Conservation (phyloP, 2,113 vertebrate genomes). For the Aphyosemion australe region DNA sequence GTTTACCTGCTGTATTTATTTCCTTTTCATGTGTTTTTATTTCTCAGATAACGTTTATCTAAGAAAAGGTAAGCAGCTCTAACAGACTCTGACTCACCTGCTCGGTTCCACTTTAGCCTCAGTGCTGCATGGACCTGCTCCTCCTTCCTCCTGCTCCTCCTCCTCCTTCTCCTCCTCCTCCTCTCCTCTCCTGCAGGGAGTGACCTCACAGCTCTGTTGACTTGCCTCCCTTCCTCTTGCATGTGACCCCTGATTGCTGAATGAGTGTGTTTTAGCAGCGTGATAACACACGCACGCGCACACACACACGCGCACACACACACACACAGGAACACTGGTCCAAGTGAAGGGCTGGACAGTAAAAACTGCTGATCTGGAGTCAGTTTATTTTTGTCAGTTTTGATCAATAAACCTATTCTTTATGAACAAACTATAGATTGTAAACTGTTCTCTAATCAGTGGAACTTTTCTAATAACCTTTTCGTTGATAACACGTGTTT, state of each 20-base stretch:
- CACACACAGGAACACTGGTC: not conserved
- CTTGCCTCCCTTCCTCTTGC: slow-evolving; percentile 43
- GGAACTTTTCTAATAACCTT: too few relatives aligned
- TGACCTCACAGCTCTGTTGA: slow-evolving; percentile 48
- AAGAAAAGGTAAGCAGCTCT: slow-evolving; percentile 82
- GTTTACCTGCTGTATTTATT: slow-evolving; percentile 74
- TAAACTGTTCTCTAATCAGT: too few relatives aligned
- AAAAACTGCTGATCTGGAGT: too few relatives aligned
- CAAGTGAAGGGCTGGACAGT: too few relatives aligned
- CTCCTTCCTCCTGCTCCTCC: slow-evolving; percentile 11
- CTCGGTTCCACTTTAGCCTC: slow-evolving; percentile 27
- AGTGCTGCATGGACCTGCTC: slow-evolving; percentile 49
- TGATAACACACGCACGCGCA: slow-evolving; percentile 20
- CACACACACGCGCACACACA: slow-evolving; percentile 30
- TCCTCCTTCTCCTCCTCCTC: slow-evolving; percentile 18
- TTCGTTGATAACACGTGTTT: too few relatives aligned
- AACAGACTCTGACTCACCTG: slow-evolving; percentile 48
- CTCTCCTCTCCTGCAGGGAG: slow-evolving; percentile 41
- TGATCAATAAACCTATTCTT: too few relatives aligned
- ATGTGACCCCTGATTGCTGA: slow-evolving; percentile 46
- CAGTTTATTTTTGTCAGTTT: too few relatives aligned
- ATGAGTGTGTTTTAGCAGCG: slow-evolving; percentile 36
- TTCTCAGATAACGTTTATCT: slow-evolving; percentile 84
- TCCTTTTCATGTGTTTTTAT: slow-evolving; percentile 64
- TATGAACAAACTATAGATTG: too few relatives aligned